Evolutionary conservation across 2,888 invertebrate genomes (phyloP).

Genomic region (Nemoura dubitans): DNA sequence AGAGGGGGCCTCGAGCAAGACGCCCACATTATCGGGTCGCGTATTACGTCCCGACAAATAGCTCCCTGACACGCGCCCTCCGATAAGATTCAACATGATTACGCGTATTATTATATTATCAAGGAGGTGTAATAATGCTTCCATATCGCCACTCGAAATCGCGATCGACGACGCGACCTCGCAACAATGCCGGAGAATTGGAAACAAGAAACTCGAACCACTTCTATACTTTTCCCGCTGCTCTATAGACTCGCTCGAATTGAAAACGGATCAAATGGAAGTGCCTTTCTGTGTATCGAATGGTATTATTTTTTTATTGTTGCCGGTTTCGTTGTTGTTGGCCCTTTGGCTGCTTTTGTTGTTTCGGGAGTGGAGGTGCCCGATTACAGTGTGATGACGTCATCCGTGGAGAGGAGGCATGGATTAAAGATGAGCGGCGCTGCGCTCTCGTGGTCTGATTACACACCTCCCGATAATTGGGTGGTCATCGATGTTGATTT

Average conservation of each 20-base stretch:
- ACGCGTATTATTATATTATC: not conserved
- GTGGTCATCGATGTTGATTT: conserved; percentile 7
- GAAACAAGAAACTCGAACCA: not conserved
- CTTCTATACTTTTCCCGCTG: not conserved
- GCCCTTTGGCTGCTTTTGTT: not conserved
- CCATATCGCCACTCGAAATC: not conserved
- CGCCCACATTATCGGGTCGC: not conserved
- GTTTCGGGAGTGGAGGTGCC: not conserved
- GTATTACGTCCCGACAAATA: conserved; percentile 9
- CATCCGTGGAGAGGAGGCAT: not conserved
- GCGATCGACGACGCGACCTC: not conserved
- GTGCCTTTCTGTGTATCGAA: not conserved
- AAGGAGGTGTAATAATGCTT: not conserved
- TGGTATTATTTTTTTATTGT: not conserved
- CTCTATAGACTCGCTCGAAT: not conserved
- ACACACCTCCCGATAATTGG: not conserved
- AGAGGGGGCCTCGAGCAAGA: not conserved
- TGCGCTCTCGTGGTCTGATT: not conserved
- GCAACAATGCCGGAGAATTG: not conserved
- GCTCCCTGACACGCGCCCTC: not conserved
- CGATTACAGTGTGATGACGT: not conserved
- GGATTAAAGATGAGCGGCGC: not conserved
- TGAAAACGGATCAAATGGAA: not conserved
- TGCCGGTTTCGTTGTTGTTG: not conserved
- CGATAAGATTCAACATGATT: not conserved